Evolutionary conservation across 2,888 invertebrate species (phyloP).

Genomic region (Cheiracanthium punctorium): DNA sequence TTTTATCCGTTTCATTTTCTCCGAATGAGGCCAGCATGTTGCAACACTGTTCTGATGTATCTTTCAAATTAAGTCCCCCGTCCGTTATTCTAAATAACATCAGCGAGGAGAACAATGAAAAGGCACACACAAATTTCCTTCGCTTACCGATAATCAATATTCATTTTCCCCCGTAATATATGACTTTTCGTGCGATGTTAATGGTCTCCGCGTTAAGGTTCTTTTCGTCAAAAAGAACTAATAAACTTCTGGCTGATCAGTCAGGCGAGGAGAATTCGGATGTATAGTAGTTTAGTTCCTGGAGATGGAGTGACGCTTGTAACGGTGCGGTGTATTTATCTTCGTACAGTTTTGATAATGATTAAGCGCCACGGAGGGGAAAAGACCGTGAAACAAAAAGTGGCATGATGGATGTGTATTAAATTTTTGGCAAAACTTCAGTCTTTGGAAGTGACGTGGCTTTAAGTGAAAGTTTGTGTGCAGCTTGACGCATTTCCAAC

Average conservation of each 20-base stretch:
- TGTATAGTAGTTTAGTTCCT: not conserved
- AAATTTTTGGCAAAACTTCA: too few relatives aligned
- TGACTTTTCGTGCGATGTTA: not conserved
- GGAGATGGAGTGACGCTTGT: not conserved
- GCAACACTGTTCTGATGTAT: not conserved
- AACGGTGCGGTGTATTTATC: not conserved
- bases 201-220: not conserved
- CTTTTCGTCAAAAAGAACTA: not conserved
- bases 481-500: too few relatives aligned
- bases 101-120: not conserved
- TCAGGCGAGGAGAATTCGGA: not conserved
- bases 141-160: not conserved
- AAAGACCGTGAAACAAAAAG: too few relatives aligned
- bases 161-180: not conserved
- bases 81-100: not conserved
- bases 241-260: not conserved
- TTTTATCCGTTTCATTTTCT: not conserved
- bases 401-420: too few relatives aligned
- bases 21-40: not conserved
- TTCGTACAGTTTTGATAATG: not conserved
- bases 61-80: not conserved
- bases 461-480: too few relatives aligned
- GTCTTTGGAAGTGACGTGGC: too few relatives aligned
- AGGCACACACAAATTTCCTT: not conserved
- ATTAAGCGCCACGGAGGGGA: not conserved